Percentiles rank a stretch among this genome's conserved stretches.
phyloP scores from a whole-genome alignment of 2,888 invertebrate species.

The Julus scandinavius region DNA sequence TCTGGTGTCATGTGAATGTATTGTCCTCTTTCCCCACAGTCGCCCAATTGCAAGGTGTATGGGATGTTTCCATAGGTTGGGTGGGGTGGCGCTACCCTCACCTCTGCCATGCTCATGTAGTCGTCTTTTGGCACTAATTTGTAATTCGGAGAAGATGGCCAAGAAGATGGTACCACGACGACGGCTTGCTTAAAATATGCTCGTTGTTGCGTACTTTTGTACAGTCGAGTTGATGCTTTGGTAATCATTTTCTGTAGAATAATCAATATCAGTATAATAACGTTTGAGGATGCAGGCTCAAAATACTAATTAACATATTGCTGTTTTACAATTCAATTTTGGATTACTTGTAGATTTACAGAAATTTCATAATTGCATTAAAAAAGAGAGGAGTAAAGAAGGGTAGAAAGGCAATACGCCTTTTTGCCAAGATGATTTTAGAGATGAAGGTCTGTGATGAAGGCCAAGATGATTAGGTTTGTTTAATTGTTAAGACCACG shows the following conservation, averaged over 20 bases:
- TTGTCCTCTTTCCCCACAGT: constrained; percentile 72
- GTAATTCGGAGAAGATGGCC: constrained; percentile 65
- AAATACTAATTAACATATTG: no score
- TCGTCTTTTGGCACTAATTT: constrained; percentile 47
- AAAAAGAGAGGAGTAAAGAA: no score
- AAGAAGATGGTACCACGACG: constrained; percentile 72
- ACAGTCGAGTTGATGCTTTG: constrained; percentile 21
- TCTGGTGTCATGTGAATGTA: constrained; percentile 69
- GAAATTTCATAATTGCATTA: no score
- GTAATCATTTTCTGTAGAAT: background rate
- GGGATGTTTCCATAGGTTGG: constrained; percentile 69
- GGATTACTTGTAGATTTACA: no score
- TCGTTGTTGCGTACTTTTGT: constrained; percentile 15
- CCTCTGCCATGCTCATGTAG: constrained; percentile 66
- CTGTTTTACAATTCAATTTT: background rate
- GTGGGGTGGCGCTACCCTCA: constrained; percentile 68
- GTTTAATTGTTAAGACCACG: no score
- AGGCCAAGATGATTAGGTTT: no score
- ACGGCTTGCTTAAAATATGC: constrained; percentile 69
- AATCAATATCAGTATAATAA: no score
- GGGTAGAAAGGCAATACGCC: no score
- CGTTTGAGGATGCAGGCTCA: no score
- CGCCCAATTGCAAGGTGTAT: constrained; percentile 73
- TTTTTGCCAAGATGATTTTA: no score
- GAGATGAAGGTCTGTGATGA: no score